Percentiles rank a stretch among this genome's conserved stretches.
Evolutionary conservation across 2,888 invertebrate genomes (phyloP).

Genomic region (Atethmia centrago): DNA sequence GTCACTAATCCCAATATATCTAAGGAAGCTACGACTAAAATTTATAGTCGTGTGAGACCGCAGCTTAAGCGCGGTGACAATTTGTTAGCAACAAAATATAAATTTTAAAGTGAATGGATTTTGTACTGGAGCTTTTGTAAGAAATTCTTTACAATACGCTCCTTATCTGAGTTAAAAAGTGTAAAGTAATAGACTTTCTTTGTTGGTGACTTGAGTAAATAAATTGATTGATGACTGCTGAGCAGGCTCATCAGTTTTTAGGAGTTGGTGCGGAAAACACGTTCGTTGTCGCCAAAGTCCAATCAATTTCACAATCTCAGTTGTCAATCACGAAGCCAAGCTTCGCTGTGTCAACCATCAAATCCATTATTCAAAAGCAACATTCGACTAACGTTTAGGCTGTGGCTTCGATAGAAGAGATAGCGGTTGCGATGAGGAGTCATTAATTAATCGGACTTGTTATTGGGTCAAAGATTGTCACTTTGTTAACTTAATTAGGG

Average conservation of each 20-base stretch:
- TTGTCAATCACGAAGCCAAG: constrained; percentile 70
- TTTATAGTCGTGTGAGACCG: constrained; percentile 73
- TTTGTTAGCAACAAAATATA: constrained; percentile 70
- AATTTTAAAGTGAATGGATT: constrained; percentile 60
- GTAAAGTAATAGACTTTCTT: constrained; percentile 37
- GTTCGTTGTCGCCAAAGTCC: constrained; percentile 58
- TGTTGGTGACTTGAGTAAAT: constrained; percentile 46
- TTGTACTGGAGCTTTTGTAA: constrained; percentile 38
- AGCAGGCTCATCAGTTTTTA: constrained; percentile 57
- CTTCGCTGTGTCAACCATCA: constrained; percentile 71
- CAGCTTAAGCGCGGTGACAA: constrained; percentile 67
- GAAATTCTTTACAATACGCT: constrained; percentile 30
- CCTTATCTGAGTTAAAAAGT: constrained; percentile 47
- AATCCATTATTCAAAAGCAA: constrained; percentile 83
- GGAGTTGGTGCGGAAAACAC: constrained; percentile 49
- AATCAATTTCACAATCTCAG: constrained; percentile 61
- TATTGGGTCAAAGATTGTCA: constrained; percentile 16
- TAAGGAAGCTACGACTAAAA: constrained; percentile 70
- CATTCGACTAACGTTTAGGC: constrained; percentile 74
- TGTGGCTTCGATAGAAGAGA: constrained; percentile 37
- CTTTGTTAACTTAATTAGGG: constrained; percentile 11
- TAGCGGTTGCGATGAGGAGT: constrained; percentile 34
- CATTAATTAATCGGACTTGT: constrained; percentile 34
- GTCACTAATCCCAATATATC: constrained; percentile 75
- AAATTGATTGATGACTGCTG: constrained; percentile 60